Conservation (phyloP, 2,888 invertebrate species). For the Pardosa pseudoannulata region DNA sequence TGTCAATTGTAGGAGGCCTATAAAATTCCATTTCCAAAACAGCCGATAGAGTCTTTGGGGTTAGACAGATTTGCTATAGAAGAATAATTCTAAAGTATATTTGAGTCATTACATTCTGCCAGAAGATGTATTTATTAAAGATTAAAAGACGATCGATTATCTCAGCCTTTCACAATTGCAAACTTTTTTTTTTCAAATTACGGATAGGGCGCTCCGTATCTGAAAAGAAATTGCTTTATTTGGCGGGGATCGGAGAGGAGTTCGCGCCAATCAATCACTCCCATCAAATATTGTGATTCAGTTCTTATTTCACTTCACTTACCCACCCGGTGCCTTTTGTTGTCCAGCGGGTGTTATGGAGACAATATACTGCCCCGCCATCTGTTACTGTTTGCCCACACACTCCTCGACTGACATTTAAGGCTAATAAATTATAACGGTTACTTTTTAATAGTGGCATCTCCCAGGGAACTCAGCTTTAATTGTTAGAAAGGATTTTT, state of each 20-base stretch:
- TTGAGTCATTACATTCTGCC: too few species aligned
- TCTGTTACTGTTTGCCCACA: conserved; percentile 15
- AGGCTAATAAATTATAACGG: neutral
- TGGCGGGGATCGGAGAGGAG: neutral
- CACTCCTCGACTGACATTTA: neutral
- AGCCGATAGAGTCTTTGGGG: too few species aligned
- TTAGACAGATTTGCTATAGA: too few species aligned
- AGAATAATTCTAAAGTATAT: too few species aligned
- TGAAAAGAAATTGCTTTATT: conserved; percentile 7
- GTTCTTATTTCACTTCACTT: neutral
- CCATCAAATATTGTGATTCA: conserved; percentile 17
- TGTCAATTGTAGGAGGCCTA: too few species aligned
- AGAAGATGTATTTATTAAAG: too few species aligned
- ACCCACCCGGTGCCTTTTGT: neutral
- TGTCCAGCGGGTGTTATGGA: neutral
- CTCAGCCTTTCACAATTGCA: too few species aligned
- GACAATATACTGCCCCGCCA: neutral
- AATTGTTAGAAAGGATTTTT: too few species aligned
- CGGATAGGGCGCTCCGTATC: neutral
- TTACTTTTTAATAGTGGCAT: neutral
- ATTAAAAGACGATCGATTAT: too few species aligned
- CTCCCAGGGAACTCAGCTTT: too few species aligned
- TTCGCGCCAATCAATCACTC: neutral
- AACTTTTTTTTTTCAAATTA: too few species aligned
- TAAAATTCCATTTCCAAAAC: too few species aligned